Evolutionary conservation across 2,797 vertebrate species (phyloP).

Genomic region (Tapirus indicus): DNA sequence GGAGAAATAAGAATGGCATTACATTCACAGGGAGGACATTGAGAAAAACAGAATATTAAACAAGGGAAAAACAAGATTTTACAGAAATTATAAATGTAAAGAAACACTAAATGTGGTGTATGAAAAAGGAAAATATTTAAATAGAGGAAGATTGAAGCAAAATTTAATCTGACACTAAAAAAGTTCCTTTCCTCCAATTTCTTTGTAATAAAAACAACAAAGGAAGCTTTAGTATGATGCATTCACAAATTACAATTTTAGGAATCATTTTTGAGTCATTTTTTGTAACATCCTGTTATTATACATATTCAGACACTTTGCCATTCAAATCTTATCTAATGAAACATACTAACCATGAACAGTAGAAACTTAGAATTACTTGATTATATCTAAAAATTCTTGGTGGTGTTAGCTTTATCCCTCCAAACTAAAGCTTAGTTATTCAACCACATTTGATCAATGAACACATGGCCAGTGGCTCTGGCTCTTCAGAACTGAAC

Average conservation of each 20-base stretch:
- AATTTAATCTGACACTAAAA: neutral
- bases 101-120: neutral
- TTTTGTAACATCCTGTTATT: neutral
- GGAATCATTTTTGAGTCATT: neutral
- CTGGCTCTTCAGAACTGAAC: constrained; percentile 63
- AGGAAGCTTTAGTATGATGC: neutral
- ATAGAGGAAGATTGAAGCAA: neutral
- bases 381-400: neutral
- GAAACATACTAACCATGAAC: neutral
- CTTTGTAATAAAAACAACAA: constrained; percentile 40
- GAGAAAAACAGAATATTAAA: neutral
- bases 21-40: neutral
- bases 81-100: neutral
- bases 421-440: neutral
- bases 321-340: constrained; percentile 2
- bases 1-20: neutral
- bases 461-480: constrained; percentile 37
- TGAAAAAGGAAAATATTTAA: constrained; percentile 4
- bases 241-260: constrained; percentile 35
- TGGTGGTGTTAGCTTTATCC: neutral
- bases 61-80: neutral
- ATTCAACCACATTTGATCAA: constrained; percentile 30
- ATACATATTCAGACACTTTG: constrained; percentile 20
- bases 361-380: neutral
- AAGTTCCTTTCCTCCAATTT: neutral